Evolutionary conservation across 2,888 invertebrate species (phyloP), one percentile per base, ranked within the genome.

Genomic region (Luperina testacea): DNA sequence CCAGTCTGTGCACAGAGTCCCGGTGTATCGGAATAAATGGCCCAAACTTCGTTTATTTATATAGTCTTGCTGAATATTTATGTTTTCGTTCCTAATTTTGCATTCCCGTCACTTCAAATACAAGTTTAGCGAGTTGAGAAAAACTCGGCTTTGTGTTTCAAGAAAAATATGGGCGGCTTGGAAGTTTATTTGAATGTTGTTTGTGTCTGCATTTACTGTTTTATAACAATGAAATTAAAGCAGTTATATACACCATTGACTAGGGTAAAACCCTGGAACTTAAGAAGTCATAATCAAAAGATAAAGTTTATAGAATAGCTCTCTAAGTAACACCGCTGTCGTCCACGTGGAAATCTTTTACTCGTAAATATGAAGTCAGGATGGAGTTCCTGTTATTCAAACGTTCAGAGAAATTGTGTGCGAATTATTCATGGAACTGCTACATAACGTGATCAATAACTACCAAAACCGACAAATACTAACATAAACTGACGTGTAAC

Each of bases 1-100:
- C 95, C 95, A 95, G 95, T 94, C 94, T 94, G 93, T 92, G 94
- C 94, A 91, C 95, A 91, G 93, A 94, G 94, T 94, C 93, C 93
- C 94, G 94, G 94, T 96, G 96, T 96, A 96, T 97, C 95, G 95
- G 95, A 96, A 96, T 96, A 96, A 97, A 97, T 96, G 96, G 95
- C 93, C 94, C 93, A 94, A 96, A 96, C 95, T 96, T 95, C 93
- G 94, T 96, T 96, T 96, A 96, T 96, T 96, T 96, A 96, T 96
- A 95, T 94, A 95, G 94, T 94, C 94, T 93, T 92, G 89, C 93
- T 96, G 96, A 96, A 96, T 96, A 97, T 96, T 96, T 96, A 96
- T 95, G 95, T 94, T 92, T 94, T 93, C 91, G 87, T 92, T 93
- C 93, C 93, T 94, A 94, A 95, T 95, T 96, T 95, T 92, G 92